These are phyloP conservation scores for Conomelus anceps DNA, from an alignment of 2,888 invertebrate genomes.

Conservation along the genomic window DNA sequence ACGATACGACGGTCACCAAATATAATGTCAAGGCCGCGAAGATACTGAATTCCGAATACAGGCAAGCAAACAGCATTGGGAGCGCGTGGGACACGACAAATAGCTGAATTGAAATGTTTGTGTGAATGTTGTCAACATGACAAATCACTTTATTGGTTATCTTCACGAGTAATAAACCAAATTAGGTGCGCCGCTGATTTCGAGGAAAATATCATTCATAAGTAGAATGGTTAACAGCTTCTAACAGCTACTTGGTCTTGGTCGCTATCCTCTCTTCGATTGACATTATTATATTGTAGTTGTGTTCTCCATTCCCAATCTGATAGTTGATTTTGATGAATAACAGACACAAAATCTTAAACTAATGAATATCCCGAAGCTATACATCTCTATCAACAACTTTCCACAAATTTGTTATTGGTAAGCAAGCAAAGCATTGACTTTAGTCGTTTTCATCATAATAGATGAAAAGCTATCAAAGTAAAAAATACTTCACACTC, in stretches of 20 bases:
- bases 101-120: background rate
- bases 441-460: no score
- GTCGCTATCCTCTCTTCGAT: background rate
- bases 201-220: background rate
- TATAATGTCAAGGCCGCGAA: background rate
- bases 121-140: background rate
- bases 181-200: background rate
- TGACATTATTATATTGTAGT: background rate
- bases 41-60: background rate
- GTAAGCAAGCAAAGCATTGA: no score
- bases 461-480: no score
- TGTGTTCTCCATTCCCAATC: background rate
- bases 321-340: background rate
- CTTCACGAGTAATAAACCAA: background rate
- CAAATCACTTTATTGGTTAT: background rate
- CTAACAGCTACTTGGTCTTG: no score
- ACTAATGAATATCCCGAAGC: background rate
- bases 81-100: background rate
- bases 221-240: no score
- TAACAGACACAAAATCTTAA: background rate
- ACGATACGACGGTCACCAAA: background rate
- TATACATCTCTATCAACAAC: no score
- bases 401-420: no score
- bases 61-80: background rate
- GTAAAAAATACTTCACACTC: no score